These are phyloP conservation scores for Morelia viridis DNA, from an alignment of 2,797 vertebrate genomes.

Conservation along the genomic window DNA sequence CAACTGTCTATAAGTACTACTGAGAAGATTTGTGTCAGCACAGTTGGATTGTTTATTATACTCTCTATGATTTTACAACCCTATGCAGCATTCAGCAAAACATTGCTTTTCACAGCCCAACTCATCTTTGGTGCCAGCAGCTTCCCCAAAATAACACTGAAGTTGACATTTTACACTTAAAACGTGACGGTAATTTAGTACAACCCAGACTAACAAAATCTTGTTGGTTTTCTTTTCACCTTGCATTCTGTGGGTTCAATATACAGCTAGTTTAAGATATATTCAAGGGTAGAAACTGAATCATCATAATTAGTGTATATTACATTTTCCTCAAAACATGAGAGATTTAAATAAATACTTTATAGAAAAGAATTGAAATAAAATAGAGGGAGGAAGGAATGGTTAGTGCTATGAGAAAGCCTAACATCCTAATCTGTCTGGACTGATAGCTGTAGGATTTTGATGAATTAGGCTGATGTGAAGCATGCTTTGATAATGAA, in stretches of 20 bases:
- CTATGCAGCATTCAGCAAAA: not conserved
- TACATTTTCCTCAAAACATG: conserved; percentile 48
- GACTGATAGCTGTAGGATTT: conserved; percentile 42
- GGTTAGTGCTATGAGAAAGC: conserved; percentile 40
- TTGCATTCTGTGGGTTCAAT: conserved; percentile 43
- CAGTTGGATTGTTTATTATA: not conserved
- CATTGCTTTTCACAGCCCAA: conserved; percentile 31
- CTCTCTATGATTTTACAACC: not conserved
- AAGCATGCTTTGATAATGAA: conserved; percentile 9
- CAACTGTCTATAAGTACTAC: not conserved
- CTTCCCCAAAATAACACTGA: conserved; percentile 21
- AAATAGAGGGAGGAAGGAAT: conserved; percentile 14
- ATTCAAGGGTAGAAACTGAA: conserved; percentile 29
- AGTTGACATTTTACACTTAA: not conserved
- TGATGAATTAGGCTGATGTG: conserved; percentile 40
- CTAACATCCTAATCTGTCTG: conserved; percentile 48
- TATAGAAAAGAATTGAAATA: conserved; percentile 42
- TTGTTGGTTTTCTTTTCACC: conserved; percentile 45
- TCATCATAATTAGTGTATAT: conserved; percentile 55
- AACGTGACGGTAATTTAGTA: conserved; percentile 18
- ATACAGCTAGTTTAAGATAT: conserved; percentile 48
- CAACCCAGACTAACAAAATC: conserved; percentile 3
- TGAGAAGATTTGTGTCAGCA: not conserved
- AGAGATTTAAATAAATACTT: conserved; percentile 62
- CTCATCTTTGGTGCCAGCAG: conserved; percentile 14